Evolutionary conservation across 2,888 invertebrate species (phyloP), one percentile per base, ranked within the genome.

Genomic region (Pyrrhosoma nymphula): DNA sequence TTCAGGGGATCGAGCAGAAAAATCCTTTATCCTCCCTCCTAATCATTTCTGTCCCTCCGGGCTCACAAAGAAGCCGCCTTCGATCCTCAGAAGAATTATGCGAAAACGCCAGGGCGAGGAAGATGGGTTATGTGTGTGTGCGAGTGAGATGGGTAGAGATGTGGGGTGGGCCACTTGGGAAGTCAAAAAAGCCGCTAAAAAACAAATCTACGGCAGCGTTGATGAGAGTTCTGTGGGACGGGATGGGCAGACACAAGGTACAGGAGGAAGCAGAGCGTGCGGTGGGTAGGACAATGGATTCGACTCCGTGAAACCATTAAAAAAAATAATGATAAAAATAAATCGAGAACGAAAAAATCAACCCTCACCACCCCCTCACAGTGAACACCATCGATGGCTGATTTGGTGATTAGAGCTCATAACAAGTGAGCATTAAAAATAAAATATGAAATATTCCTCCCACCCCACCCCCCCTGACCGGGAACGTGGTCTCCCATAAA

Each of bases 1-100:
- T 4, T 3, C 0, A 20, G 60, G 60, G 35, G 82, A 14, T 1
- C 30, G 16, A 1, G 82, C 82, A 18, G 82, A 82, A 82, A 60
- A 82, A 82, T 82, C 82, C 82, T 82, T 82, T 82, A 82, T 82
- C 82, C 82, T 82, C 82, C 82, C 82, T 82, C n/a, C 82, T 82
- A 82, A 82, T 82, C 35, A 82, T 82, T 82, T 82, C 82, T 82
- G 82, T 82, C 82, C 82, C 82, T 82, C 82, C 35, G 82, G 82
- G 82, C 35, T 35, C 35, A 82, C 82, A 82, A 82, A 82, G 82
- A 26, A 82, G 82, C 82, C 82, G 82, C 82, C 82, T 35, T 82
- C 82, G 82, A 82, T 82, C 30, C 82, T 10, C 82, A 35, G 12
- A 82, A 82, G 82, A 82, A 35, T 82, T 82, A 82, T 82, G 82